Base-by-base conservation (phyloP, 2,888 invertebrate genomes). In the Polylopha cassiicola region DNA sequence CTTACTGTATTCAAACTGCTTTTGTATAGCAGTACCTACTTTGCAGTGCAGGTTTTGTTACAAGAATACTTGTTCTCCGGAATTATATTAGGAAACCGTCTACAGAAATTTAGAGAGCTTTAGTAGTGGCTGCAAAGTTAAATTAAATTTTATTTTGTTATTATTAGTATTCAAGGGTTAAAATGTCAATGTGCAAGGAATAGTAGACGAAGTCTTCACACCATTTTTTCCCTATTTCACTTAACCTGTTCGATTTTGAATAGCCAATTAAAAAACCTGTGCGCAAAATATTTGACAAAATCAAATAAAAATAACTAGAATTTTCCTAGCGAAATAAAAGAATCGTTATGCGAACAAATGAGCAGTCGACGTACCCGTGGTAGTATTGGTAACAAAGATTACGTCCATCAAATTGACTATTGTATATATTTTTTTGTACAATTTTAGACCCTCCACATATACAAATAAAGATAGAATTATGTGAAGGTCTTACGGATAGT, bases 71-170 rank as follows among this genome's bases (percentile, higher is more conserved):
- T 16, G 11, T 36, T 15, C 10, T 21, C 16, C 18, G 13, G 18
- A 14, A 30, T 15, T 15, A n/a, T n/a, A n/a, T n/a, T n/a, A n/a
- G n/a, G n/a, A 69, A 68, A 70, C 68, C 65, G 65, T 64, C 53
- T 44, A 50, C 46, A 42, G 48, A 43, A 29, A 33, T 31, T 44
- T 20, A 37, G 41, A 49, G 46, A 32, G 37, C 44, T 67, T 71
- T 71, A 73, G 70, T 70, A 56, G 45, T 55, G 52, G 55, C 51
- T 56, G 39, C 53, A 34, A 33, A 20, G 29, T 34, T 17, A 36
- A 41, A 41, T 22, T 56, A 52, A 55, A 48, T 50, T n/a, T n/a
- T 57, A 42, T 37, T 37, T 47, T 33, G 45, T 58, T 62, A 55
- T 43, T 45, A 54, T 63, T 62, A 64, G 55, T 57, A 26, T 45